A percentile compares a stretch with the other conserved stretches of the same genome.
Evolutionary conservation across 2,797 vertebrate genomes (phyloP).

Genomic region (Lateolabrax maculatus): DNA sequence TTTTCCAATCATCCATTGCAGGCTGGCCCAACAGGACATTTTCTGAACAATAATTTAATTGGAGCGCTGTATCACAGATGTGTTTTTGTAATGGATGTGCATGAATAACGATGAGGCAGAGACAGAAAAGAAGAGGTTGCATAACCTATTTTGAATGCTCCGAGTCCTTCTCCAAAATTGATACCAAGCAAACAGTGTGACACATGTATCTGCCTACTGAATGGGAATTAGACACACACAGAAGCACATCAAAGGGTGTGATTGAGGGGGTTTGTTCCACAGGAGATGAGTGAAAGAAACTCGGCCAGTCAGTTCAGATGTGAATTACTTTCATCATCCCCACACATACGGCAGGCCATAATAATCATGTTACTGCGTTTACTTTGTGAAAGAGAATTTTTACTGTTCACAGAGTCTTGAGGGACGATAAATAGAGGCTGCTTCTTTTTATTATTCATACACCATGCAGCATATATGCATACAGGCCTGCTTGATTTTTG

Average conservation of each 20-base stretch:
- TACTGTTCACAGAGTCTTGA: constrained; percentile 60
- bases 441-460: constrained; percentile 47
- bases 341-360: constrained; percentile 67
- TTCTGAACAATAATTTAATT: constrained; percentile 15
- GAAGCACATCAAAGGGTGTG: constrained; percentile 81
- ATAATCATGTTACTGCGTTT: constrained; percentile 76
- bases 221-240: constrained; percentile 82
- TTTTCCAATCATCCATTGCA: neutral
- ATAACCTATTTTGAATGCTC: constrained; percentile 64
- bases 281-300: constrained; percentile 76
- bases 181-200: constrained; percentile 67
- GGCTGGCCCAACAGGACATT: constrained; percentile 30
- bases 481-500: constrained; percentile 29
- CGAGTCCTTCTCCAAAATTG: constrained; percentile 56
- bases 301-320: constrained; percentile 73
- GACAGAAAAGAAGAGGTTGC: constrained; percentile 52
- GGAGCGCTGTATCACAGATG: constrained; percentile 4
- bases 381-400: constrained; percentile 70
- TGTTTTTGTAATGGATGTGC: constrained; percentile 41
- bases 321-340: constrained; percentile 81
- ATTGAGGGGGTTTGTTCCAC: constrained; percentile 80
- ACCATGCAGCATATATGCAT: constrained; percentile 8
- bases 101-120: constrained; percentile 55
- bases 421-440: constrained; percentile 65
- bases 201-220: constrained; percentile 70